Evolutionary conservation across 2,113 vertebrate species (phyloP).

Genomic region (Odocoileus hemionus): DNA sequence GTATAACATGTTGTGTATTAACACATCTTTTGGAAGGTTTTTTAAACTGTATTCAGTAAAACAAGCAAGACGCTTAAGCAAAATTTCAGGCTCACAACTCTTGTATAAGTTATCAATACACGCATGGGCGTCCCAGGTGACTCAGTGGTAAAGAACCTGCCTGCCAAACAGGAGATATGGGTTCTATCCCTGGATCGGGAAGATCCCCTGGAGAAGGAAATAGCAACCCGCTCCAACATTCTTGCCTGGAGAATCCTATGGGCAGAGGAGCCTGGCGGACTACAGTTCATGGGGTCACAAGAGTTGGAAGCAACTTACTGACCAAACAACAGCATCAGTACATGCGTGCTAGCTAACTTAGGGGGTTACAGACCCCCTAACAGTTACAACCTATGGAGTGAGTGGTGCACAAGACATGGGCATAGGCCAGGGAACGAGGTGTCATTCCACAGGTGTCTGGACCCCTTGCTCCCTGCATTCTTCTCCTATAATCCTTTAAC

Average conservation of each 20-base stretch:
- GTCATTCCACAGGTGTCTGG: background rate
- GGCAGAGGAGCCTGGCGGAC: background rate
- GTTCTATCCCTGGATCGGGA: background rate
- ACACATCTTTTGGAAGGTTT: background rate
- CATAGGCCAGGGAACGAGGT: background rate
- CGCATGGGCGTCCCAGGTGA: background rate
- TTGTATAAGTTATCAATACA: background rate
- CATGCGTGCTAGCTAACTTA: accelerated
- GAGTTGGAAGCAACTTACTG: background rate
- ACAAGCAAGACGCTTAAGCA: background rate
- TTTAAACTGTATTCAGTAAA: background rate
- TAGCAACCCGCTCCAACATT: background rate
- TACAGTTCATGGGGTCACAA: background rate
- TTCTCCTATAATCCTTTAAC: background rate
- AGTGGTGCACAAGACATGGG: background rate
- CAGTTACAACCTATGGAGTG: background rate
- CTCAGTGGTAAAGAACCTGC: background rate
- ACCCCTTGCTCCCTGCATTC: background rate
- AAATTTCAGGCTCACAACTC: background rate
- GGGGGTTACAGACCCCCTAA: background rate
- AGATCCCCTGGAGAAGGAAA: background rate
- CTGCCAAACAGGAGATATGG: background rate
- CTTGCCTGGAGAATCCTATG: background rate
- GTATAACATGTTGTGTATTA: background rate
- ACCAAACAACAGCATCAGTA: background rate